Evolutionary conservation across 2,797 vertebrate genomes (phyloP).

Genomic region (Limnodromus scolopaceus): DNA sequence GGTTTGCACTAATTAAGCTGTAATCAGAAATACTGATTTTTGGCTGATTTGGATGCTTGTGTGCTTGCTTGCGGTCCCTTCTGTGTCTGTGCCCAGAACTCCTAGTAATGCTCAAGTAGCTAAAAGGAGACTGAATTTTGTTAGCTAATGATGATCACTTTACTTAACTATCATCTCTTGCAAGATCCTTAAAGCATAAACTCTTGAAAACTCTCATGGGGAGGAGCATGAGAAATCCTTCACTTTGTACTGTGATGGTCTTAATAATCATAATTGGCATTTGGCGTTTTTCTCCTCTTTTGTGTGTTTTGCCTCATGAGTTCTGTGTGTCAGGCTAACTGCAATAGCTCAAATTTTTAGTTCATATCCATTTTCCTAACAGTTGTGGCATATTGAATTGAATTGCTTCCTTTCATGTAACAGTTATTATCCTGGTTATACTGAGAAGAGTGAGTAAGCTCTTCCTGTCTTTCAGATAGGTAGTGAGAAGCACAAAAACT

Average conservation of each 20-base stretch:
- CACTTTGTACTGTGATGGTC: background rate
- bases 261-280: background rate
- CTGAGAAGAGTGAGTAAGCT: background rate
- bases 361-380: background rate
- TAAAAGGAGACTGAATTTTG: background rate
- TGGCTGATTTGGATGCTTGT: background rate
- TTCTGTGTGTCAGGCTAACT: background rate
- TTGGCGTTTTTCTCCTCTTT: background rate
- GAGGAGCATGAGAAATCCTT: background rate
- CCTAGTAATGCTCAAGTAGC: background rate
- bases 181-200: background rate
- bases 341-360: background rate
- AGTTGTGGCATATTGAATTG: background rate
- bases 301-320: background rate
- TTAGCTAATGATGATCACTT: accelerated
- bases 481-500: background rate
- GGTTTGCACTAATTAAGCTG: background rate
- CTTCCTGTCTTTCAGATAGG: background rate
- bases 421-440: background rate
- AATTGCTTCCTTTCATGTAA: background rate
- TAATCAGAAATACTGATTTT: background rate
- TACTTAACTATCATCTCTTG: background rate
- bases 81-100: background rate
- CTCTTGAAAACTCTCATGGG: background rate
- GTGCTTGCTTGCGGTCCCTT: background rate